A percentile compares a stretch with the other conserved stretches of the same genome.
These are phyloP conservation scores for Myotis brandtii DNA, from an alignment of 2,113 vertebrate species.

Conservation along the genomic window DNA sequence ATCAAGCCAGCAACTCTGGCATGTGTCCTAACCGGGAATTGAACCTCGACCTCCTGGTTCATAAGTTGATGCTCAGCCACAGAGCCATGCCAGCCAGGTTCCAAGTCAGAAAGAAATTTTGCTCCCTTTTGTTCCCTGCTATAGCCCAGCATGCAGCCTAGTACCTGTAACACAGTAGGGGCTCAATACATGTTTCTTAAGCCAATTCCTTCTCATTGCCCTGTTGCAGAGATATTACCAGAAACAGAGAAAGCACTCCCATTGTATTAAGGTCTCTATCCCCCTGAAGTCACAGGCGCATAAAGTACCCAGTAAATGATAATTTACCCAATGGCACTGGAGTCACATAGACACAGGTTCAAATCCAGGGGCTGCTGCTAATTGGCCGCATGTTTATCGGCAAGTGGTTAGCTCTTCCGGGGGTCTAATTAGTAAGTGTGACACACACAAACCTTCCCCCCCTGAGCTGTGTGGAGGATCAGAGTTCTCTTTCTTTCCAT, in stretches of 20 bases:
- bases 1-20: too few species aligned
- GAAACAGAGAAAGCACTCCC: background rate
- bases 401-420: background rate
- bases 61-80: too few species aligned
- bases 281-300: background rate
- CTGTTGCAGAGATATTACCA: background rate
- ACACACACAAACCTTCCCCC: too few species aligned
- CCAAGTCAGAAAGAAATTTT: background rate
- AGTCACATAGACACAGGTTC: background rate
- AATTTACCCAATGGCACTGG: background rate
- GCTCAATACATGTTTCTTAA: background rate
- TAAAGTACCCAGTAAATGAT: background rate
- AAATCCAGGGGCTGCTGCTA: background rate
- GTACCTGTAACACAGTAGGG: background rate
- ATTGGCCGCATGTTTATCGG: background rate
- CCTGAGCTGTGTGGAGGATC: background rate
- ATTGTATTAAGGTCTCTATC: background rate
- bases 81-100: too few species aligned
- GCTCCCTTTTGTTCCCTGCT: background rate
- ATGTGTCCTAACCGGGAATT: too few species aligned
- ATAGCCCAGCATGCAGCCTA: background rate
- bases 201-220: slow-evolving; percentile 1
- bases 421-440: background rate
- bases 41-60: too few species aligned
- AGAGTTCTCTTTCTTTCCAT: background rate